These are phyloP conservation scores for Verasper variegatus DNA, from an alignment of 2,113 vertebrate genomes.

Conservation along the genomic window DNA sequence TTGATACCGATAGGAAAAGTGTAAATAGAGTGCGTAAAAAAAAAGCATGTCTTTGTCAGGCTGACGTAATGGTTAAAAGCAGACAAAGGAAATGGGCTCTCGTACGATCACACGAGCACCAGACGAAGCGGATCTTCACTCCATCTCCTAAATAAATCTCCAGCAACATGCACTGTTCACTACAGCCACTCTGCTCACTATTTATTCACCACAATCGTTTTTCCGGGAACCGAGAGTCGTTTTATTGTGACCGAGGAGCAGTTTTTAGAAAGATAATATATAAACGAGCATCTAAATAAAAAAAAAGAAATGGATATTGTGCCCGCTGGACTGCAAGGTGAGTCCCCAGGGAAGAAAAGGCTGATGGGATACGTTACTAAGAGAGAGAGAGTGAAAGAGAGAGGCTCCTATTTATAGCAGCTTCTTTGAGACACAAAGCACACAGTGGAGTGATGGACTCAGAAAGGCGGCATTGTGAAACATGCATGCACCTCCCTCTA, in stretches of 20 bases:
- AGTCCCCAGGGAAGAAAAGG: too few species aligned
- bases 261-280: not conserved
- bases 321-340: too few species aligned
- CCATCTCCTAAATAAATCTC: not conserved
- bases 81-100: constrained; percentile 23
- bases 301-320: not conserved
- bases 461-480: constrained; percentile 74
- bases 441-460: constrained; percentile 71
- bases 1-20: not conserved
- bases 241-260: constrained; percentile 4
- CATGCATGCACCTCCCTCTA: constrained; percentile 48
- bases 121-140: not conserved
- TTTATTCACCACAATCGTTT: not conserved
- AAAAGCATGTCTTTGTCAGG: not conserved
- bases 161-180: not conserved
- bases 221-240: not conserved
- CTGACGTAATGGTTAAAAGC: constrained; percentile 13
- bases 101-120: not conserved
- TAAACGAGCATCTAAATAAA: constrained; percentile 10
- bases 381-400: not conserved
- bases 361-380: constrained; percentile 7
- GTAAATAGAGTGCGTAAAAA: not conserved
- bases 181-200: constrained; percentile 6
- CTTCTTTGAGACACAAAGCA: constrained; percentile 77
- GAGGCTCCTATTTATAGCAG: constrained; percentile 76